These are phyloP conservation scores for Anolis sagrei DNA, from an alignment of 2,113 vertebrate species.

Conservation along the genomic window DNA sequence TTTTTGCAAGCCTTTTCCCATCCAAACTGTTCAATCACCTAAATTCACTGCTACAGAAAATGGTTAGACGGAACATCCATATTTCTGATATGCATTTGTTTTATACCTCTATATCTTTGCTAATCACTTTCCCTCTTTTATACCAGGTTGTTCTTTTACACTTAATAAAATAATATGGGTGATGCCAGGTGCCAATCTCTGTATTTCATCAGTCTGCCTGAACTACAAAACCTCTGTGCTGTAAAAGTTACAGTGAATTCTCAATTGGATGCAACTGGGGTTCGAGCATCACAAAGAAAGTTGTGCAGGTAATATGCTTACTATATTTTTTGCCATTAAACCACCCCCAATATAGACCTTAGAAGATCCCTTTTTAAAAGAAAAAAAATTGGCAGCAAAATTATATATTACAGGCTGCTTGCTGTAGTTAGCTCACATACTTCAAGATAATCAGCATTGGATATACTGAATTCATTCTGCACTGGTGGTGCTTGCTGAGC, in stretches of 20 bases:
- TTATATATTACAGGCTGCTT: neutral
- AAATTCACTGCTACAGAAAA: neutral
- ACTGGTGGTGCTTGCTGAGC: neutral
- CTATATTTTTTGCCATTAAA: neutral
- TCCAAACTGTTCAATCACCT: neutral
- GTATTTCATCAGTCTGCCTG: slow-evolving; percentile 82
- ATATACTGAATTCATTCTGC: neutral
- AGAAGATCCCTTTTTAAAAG: neutral
- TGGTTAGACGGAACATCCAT: neutral
- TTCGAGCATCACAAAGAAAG: slow-evolving; percentile 80
- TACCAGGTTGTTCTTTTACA: neutral
- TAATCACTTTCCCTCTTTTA: slow-evolving; percentile 36
- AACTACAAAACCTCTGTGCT: slow-evolving; percentile 79
- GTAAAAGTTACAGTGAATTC: slow-evolving; percentile 71
- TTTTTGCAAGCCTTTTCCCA: neutral
- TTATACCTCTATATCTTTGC: neutral
- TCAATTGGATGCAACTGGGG: slow-evolving; percentile 61
- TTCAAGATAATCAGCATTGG: too few species aligned
- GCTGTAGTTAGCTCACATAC: neutral
- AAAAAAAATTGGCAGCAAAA: neutral
- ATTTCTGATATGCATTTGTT: slow-evolving; percentile 13
- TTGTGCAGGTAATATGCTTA: slow-evolving; percentile 82
- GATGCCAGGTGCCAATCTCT: slow-evolving; percentile 68
- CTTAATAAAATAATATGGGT: slow-evolving; percentile 66
- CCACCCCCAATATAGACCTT: neutral